Percentiles rank a stretch among this genome's conserved stretches.
phyloP scores from a whole-genome alignment of 2,113 vertebrate genomes.

The Triplophysa siluroides region DNA sequence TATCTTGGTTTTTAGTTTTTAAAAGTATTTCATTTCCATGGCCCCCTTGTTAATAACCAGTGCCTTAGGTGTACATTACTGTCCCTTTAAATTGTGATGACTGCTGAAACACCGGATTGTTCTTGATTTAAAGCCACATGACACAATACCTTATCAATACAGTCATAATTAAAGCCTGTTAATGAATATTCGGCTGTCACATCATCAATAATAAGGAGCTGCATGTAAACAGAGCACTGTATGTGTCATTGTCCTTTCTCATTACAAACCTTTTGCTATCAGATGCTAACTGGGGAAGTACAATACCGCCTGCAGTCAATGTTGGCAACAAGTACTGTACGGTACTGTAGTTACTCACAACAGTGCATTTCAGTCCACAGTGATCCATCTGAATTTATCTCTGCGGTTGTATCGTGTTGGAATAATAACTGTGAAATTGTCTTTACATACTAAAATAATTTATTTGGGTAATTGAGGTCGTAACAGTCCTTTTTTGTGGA shows the following conservation, averaged over 20 bases:
- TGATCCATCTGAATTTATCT: conserved; percentile 48
- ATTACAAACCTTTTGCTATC: background rate
- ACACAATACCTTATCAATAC: too few species aligned
- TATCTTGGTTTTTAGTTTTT: too few species aligned
- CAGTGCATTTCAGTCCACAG: conserved; percentile 50
- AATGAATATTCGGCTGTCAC: conserved; percentile 21
- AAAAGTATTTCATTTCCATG: too few species aligned
- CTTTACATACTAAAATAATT: conserved; percentile 13
- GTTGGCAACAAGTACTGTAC: conserved; percentile 43
- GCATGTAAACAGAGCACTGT: background rate
- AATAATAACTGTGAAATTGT: conserved; percentile 50
- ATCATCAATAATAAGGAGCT: conserved; percentile 32
- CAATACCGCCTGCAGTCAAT: background rate
- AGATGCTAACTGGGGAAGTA: background rate
- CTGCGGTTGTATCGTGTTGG: conserved; percentile 56
- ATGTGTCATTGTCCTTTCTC: background rate
- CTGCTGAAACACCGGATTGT: background rate
- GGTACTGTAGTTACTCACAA: conserved; percentile 56
- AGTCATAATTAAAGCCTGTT: background rate
- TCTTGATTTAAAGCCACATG: background rate
- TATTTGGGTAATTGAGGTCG: conserved; percentile 12
- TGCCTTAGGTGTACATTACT: too few species aligned
- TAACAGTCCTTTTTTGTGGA: conserved; percentile 39
- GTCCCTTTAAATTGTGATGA: background rate
- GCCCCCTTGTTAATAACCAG: too few species aligned